These are phyloP conservation scores for Conomelus anceps DNA, from an alignment of 2,888 invertebrate species.

Conservation along the genomic window DNA sequence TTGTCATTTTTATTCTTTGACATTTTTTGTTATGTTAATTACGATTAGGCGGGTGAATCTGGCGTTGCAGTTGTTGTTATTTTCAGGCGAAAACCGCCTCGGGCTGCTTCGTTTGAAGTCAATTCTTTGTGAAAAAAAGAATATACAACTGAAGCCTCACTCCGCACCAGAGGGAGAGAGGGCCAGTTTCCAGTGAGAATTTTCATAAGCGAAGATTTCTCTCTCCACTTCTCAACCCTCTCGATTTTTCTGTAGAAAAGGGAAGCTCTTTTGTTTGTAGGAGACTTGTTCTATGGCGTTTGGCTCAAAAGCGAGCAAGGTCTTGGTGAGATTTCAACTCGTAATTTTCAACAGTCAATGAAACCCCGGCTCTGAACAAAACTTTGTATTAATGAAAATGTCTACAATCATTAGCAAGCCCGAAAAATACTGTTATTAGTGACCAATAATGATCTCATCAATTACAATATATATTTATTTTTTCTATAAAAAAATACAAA, in stretches of 20 bases:
- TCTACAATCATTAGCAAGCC: background rate
- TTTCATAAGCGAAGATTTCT: background rate
- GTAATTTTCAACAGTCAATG: background rate
- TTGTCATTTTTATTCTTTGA: background rate
- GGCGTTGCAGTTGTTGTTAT: background rate
- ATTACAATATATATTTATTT: no score
- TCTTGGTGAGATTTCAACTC: background rate
- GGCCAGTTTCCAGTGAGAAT: background rate
- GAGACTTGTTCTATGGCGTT: background rate
- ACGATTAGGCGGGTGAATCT: background rate
- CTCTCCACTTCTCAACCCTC: background rate
- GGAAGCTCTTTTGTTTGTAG: background rate
- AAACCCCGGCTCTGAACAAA: background rate
- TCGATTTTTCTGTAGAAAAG: background rate
- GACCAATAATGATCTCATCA: no score
- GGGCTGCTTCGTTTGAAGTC: background rate
- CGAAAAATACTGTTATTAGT: background rate
- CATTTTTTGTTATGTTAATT: background rate
- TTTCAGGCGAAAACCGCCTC: background rate
- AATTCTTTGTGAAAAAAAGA: background rate
- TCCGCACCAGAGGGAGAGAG: background rate
- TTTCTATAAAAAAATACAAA: no score
- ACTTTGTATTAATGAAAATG: background rate
- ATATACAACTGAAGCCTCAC: background rate
- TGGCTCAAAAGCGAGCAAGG: background rate